Percentiles rank a stretch among this genome's conserved stretches.
Evolutionary conservation across 2,888 invertebrate genomes (phyloP).

Genomic region (Dryobotodes eremita): DNA sequence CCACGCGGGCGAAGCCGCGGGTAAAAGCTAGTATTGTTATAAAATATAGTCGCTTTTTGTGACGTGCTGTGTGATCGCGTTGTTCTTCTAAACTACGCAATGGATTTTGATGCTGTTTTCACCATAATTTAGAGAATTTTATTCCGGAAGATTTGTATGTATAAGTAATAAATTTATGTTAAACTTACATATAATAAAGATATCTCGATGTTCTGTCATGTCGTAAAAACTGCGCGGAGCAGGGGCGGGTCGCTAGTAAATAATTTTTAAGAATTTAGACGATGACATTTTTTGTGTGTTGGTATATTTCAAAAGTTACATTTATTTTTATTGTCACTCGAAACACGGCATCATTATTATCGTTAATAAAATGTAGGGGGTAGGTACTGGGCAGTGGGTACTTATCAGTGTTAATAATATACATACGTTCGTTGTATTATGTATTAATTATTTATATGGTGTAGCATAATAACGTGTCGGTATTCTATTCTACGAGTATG

Average conservation of each 20-base stretch:
- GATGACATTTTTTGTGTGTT: background rate
- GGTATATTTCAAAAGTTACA: too few species aligned
- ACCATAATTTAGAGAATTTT: background rate
- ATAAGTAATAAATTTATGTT: too few species aligned
- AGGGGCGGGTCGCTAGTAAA: background rate
- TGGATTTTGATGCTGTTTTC: background rate
- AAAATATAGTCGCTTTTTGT: background rate
- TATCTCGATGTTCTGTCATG: background rate
- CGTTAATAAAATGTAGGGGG: background rate
- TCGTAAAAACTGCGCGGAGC: background rate
- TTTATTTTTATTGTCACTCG: background rate
- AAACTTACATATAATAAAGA: background rate
- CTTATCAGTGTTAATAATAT: background rate
- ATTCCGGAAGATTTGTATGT: background rate
- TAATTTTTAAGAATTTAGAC: background rate
- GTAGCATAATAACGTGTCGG: background rate
- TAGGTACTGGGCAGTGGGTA: background rate
- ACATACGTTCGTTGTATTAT: background rate
- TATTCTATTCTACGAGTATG: background rate
- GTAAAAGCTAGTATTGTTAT: too few species aligned
- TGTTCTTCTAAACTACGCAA: background rate
- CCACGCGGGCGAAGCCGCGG: too few species aligned
- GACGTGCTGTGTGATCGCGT: background rate
- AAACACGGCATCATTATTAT: background rate
- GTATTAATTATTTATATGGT: background rate